Evolutionary conservation across 1,140 invertebrate species (phyloP).

Genomic region (Grapholita molesta): DNA sequence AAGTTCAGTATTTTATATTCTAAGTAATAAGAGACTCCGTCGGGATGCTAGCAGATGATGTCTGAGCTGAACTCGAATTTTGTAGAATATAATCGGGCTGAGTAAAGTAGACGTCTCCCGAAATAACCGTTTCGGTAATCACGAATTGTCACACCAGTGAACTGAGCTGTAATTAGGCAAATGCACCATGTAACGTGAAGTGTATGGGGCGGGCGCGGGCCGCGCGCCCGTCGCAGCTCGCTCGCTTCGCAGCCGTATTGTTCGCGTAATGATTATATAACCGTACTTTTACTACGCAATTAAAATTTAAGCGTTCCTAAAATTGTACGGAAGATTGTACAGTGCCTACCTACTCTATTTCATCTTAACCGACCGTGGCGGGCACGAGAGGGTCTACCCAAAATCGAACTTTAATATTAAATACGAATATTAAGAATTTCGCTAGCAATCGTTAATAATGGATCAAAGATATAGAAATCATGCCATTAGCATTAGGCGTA

Average conservation of each 20-base stretch:
- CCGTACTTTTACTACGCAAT: conserved; percentile 76
- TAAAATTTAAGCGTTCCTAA: conserved; percentile 76
- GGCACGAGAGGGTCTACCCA: conserved; percentile 41
- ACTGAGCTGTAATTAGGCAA: conserved; percentile 71
- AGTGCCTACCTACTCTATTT: conserved; percentile 46
- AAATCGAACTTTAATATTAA: conserved; percentile 41
- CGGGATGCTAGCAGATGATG: conserved; percentile 28
- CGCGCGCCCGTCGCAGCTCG: conserved; percentile 36
- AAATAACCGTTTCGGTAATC: conserved; percentile 66
- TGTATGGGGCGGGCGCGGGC: conserved; percentile 29
- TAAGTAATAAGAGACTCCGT: conserved; percentile 31
- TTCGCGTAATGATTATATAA: conserved; percentile 75
- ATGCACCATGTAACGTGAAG: conserved; percentile 68
- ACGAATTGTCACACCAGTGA: conserved; percentile 67
- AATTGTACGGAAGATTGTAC: conserved; percentile 63
- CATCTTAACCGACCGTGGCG: conserved; percentile 56
- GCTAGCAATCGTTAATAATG: background rate
- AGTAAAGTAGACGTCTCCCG: conserved; percentile 42
- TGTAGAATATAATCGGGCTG: conserved; percentile 36
- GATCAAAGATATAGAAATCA: conserved; percentile 18
- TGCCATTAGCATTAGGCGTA: conserved; percentile 32
- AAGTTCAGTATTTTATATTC: conserved; percentile 33
- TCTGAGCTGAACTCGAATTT: conserved; percentile 25
- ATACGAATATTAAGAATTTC: conserved; percentile 20
- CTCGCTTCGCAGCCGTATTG: conserved; percentile 49